Conservation (phyloP, 30 jellyfish, hydroid and myxozoan species). For the Rhopilema esculentum region DNA sequence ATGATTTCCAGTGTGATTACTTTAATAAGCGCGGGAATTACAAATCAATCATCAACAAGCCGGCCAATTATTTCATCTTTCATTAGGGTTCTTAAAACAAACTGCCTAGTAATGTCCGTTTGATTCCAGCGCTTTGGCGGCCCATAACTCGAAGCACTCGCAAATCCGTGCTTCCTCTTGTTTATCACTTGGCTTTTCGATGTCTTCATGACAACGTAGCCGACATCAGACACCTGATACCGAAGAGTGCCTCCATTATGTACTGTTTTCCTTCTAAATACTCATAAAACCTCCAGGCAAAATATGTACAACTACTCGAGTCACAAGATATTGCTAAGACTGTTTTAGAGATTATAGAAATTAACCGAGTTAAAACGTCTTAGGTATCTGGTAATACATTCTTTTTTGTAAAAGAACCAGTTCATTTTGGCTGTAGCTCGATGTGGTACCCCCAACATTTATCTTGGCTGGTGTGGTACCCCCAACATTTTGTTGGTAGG, state of each 20-base stretch:
- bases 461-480: too few relatives aligned
- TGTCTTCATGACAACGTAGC: neutral
- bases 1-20: neutral
- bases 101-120: neutral
- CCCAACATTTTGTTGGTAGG: too few relatives aligned
- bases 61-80: neutral
- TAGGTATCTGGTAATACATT: too few relatives aligned
- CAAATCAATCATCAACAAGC: neutral
- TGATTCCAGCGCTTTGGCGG: slow-evolving; percentile 27
- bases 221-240: neutral
- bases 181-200: neutral
- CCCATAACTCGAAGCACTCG: slow-evolving; percentile 1
- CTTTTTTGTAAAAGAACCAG: too few relatives aligned
- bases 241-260: neutral
- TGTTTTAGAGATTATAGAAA: too few relatives aligned
- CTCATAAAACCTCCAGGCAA: neutral
- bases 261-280: neutral
- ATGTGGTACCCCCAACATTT: too few relatives aligned
- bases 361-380: too few relatives aligned
- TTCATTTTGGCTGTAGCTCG: too few relatives aligned
- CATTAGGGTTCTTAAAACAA: neutral
- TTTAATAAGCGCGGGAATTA: neutral
- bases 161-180: slow-evolving; percentile 34
- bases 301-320: neutral
- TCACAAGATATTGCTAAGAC: neutral